phyloP scores from a whole-genome alignment of 2,888 invertebrate species.

The Orthosia incerta region DNA sequence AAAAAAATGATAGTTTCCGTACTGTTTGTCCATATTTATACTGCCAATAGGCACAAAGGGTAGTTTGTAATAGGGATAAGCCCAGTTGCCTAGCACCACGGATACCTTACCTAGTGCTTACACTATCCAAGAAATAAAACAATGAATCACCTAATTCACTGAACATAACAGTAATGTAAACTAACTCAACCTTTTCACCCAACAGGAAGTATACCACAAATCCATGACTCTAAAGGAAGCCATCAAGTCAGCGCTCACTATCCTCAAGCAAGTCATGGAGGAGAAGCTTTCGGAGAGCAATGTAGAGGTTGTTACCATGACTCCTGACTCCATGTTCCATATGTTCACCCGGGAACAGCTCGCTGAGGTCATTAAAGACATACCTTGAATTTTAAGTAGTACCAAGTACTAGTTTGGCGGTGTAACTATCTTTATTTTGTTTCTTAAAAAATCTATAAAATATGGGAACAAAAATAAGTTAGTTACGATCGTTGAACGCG shows the following conservation, averaged over 20 bases:
- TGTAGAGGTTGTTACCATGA: constrained; percentile 99
- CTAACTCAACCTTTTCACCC: background rate
- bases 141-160: too few species aligned
- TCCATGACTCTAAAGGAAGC: constrained; percentile 98
- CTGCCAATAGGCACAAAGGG: too few species aligned
- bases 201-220: constrained; percentile 93
- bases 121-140: too few species aligned
- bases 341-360: constrained; percentile 98
- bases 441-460: background rate
- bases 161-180: background rate
- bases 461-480: constrained; percentile 9
- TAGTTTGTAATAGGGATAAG: too few species aligned
- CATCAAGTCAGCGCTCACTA: constrained; percentile 96
- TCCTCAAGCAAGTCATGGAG: constrained; percentile 99
- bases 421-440: constrained; percentile 27
- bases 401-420: constrained; percentile 12
- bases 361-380: constrained; percentile 96
- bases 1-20: too few species aligned
- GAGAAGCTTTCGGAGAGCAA: constrained; percentile 99
- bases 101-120: too few species aligned
- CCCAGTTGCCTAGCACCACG: too few species aligned
- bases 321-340: constrained; percentile 95
- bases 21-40: too few species aligned
- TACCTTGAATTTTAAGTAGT: constrained; percentile 88
- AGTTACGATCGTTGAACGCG: constrained; percentile 33